Evolutionary conservation across 2,113 vertebrate species (phyloP).

Genomic region (Micronisus gabar): DNA sequence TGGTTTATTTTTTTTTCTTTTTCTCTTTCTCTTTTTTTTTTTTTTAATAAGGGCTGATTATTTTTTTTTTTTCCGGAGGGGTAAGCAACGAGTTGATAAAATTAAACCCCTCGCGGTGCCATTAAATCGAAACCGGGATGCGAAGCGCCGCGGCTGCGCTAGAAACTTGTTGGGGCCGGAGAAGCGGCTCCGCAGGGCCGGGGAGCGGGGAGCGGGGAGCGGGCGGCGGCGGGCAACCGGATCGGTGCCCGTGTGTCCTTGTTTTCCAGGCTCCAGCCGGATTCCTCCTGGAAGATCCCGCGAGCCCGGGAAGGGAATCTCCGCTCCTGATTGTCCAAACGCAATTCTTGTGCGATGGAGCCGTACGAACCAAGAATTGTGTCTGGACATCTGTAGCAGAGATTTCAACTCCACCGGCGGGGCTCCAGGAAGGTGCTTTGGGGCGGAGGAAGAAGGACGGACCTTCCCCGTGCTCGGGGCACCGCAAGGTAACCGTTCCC

Average conservation of each 20-base stretch:
- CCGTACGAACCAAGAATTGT: constrained; percentile 96
- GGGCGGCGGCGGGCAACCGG: neutral
- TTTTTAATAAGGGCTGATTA: neutral
- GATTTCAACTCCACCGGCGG: constrained; percentile 68
- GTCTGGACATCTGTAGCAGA: constrained; percentile 99
- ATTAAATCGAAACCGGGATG: neutral
- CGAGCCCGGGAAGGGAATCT: constrained; percentile 74
- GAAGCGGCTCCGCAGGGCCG: neutral
- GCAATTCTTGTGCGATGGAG: constrained; percentile 98
- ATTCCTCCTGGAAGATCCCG: constrained; percentile 18
- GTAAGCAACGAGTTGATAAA: neutral
- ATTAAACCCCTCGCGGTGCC: constrained; percentile 15
- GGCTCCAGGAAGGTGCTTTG: neutral
- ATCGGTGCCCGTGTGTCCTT: constrained; percentile 33
- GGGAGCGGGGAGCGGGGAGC: neutral
- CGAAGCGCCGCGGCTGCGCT: neutral
- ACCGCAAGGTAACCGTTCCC: neutral
- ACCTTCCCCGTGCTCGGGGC: neutral
- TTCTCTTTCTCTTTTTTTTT: no score
- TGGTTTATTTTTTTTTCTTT: no score
- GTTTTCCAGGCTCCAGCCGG: constrained; percentile 54
- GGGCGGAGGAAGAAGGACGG: neutral
- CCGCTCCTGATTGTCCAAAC: constrained; percentile 99
- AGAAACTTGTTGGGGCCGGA: constrained; percentile 15
- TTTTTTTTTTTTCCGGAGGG: neutral